Evolutionary conservation across 2,888 invertebrate species (phyloP).

Genomic region (Nymphalis c-album): DNA sequence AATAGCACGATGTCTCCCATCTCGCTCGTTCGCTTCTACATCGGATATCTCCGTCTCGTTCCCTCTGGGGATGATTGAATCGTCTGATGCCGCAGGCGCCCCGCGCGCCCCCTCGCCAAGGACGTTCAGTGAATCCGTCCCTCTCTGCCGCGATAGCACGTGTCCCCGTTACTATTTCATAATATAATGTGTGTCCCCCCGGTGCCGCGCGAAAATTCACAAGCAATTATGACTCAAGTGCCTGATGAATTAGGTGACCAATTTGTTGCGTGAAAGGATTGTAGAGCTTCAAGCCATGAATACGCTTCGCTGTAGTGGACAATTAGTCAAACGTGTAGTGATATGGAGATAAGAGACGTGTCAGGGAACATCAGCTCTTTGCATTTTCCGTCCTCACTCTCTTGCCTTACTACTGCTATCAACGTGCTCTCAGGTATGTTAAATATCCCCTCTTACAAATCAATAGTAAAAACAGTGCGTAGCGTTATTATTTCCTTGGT

Average conservation of each 20-base stretch:
- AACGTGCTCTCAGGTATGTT: slow-evolving; percentile 67
- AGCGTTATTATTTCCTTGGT: no score
- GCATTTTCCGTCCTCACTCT: slow-evolving; percentile 74
- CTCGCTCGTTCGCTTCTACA: slow-evolving; percentile 57
- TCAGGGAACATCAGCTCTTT: slow-evolving; percentile 66
- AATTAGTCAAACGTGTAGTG: slow-evolving; percentile 69
- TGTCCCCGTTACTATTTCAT: slow-evolving; percentile 79
- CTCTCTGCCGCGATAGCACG: slow-evolving; percentile 81
- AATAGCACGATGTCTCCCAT: slow-evolving; percentile 74
- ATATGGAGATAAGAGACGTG: slow-evolving; percentile 76
- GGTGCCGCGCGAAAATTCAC: slow-evolving; percentile 78
- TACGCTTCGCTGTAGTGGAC: slow-evolving; percentile 67
- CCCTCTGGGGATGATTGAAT: slow-evolving; percentile 80
- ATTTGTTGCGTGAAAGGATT: slow-evolving; percentile 75
- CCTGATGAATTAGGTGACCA: slow-evolving; percentile 75
- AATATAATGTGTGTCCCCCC: slow-evolving; percentile 79
- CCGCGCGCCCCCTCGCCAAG: slow-evolving; percentile 79
- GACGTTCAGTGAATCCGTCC: slow-evolving; percentile 82
- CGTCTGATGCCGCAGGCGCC: slow-evolving; percentile 82
- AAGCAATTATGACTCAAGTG: slow-evolving; percentile 79
- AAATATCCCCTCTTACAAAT: neutral
- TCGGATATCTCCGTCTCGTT: slow-evolving; percentile 56
- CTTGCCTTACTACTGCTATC: slow-evolving; percentile 64
- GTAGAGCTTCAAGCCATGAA: slow-evolving; percentile 67
- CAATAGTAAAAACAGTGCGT: no score